These are phyloP conservation scores for Microcaecilia unicolor DNA, from an alignment of 2,797 vertebrate species.

Conservation along the genomic window DNA sequence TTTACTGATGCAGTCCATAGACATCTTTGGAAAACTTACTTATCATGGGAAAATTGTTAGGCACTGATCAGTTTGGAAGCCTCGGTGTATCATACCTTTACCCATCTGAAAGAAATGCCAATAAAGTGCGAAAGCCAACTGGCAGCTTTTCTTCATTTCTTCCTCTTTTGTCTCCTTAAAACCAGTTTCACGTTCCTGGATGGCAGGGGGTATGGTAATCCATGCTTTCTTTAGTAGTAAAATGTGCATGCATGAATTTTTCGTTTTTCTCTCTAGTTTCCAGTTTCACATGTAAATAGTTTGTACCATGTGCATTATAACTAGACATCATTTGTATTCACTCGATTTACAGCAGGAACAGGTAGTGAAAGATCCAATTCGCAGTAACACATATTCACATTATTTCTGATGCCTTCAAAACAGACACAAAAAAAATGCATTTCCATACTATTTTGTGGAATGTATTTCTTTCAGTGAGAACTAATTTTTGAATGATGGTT, in stretches of 20 bases:
- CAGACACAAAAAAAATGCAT: too few relatives aligned
- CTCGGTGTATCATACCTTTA: too few relatives aligned
- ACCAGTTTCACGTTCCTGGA: conserved; percentile 74
- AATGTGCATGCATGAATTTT: conserved; percentile 54
- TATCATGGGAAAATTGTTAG: too few relatives aligned
- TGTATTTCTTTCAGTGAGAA: too few relatives aligned
- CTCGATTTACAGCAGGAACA: conserved; percentile 7
- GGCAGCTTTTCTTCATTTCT: conserved; percentile 51
- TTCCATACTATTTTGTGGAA: too few relatives aligned
- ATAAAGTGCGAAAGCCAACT: conserved; percentile 18
- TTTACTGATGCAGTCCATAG: too few relatives aligned
- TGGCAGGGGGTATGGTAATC: conserved; percentile 84
- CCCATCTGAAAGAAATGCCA: conserved; percentile 11
- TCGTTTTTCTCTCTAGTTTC: conserved; percentile 15
- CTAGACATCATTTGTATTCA: conserved; percentile 27
- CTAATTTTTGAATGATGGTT: too few relatives aligned
- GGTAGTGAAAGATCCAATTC: too few relatives aligned
- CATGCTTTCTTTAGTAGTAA: conserved; percentile 67
- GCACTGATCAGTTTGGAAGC: too few relatives aligned
- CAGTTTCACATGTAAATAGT: conserved; percentile 31
- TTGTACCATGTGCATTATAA: conserved; percentile 14
- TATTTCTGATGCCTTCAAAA: too few relatives aligned
- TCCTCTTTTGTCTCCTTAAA: conserved; percentile 68
- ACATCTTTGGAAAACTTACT: too few relatives aligned
- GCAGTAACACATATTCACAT: too few relatives aligned